Conservation (phyloP, 2,888 invertebrate species). For the Cyclophora albipunctata region DNA sequence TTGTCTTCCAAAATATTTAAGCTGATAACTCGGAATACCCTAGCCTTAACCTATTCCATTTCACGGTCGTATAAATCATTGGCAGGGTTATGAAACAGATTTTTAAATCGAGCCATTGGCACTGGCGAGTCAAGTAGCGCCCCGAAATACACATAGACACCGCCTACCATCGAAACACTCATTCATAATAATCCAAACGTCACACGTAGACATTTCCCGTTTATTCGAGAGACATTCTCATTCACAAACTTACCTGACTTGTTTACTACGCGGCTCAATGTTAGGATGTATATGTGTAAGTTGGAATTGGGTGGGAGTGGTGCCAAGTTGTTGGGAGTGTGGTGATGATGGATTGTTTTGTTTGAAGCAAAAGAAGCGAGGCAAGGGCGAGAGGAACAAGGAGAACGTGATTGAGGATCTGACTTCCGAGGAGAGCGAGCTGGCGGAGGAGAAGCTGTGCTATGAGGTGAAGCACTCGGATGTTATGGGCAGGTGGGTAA, state of each 20-base stretch:
- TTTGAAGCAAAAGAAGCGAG: conserved; percentile 60
- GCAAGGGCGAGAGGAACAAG: conserved; percentile 48
- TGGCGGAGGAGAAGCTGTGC: conserved; percentile 39
- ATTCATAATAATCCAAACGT: conserved; percentile 59
- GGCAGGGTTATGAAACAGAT: conserved; percentile 56
- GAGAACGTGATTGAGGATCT: conserved; percentile 50
- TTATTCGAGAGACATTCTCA: conserved; percentile 30
- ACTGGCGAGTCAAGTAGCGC: conserved; percentile 58
- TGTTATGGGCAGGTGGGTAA: conserved; percentile 74
- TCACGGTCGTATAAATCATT: conserved; percentile 58
- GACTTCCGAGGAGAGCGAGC: conserved; percentile 11
- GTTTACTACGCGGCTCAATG: conserved; percentile 26
- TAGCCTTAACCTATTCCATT: conserved; percentile 40
- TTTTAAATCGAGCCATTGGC: conserved; percentile 62
- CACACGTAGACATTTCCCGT: conserved; percentile 39
- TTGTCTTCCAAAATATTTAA: too few species aligned
- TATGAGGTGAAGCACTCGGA: conserved; percentile 77
- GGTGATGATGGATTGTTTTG: conserved; percentile 15
- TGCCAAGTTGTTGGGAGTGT: neutral
- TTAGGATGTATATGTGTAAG: conserved; percentile 54
- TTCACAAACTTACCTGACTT: conserved; percentile 32
- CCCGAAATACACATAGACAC: conserved; percentile 64
- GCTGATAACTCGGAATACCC: conserved; percentile 3
- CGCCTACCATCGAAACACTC: conserved; percentile 48
- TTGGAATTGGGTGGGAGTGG: conserved; percentile 1